Evolutionary conservation across 2,113 vertebrate genomes (phyloP).

Genomic region (Perognathus longimembris): DNA sequence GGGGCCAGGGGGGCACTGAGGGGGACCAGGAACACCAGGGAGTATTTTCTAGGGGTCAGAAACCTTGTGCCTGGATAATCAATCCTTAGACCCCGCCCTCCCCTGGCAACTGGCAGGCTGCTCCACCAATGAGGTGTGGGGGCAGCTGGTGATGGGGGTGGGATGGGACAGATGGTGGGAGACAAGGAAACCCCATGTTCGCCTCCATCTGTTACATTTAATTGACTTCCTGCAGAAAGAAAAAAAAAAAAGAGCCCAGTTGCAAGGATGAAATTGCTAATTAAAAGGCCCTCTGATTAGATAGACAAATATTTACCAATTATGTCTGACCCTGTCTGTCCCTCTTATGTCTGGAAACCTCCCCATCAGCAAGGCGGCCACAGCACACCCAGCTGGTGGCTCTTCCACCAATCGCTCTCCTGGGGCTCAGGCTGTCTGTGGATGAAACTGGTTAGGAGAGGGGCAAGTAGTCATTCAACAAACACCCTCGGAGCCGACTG

Average conservation of each 20-base stretch:
- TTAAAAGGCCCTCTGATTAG: slow-evolving; percentile 90
- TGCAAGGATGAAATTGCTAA: slow-evolving; percentile 88
- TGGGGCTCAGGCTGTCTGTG: background rate
- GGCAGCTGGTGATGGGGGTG: slow-evolving; percentile 45
- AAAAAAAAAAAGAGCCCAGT: slow-evolving; percentile 83
- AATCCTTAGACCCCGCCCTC: background rate
- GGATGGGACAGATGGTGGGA: slow-evolving; percentile 85
- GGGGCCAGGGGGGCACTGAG: background rate
- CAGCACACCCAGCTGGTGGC: slow-evolving; percentile 47
- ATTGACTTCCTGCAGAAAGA: slow-evolving; percentile 88
- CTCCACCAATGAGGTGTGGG: slow-evolving; percentile 53
- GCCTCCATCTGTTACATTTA: slow-evolving; percentile 87
- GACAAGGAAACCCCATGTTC: slow-evolving; percentile 82
- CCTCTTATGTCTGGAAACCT: slow-evolving; percentile 79
- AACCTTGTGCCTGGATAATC: background rate
- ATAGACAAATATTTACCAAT: slow-evolving; percentile 90
- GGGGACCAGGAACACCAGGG: background rate
- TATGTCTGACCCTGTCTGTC: slow-evolving; percentile 83
- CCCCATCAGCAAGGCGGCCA: slow-evolving; percentile 79
- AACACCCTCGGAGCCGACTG: background rate
- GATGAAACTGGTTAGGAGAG: background rate
- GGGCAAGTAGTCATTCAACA: slow-evolving; percentile 48
- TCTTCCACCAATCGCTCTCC: slow-evolving; percentile 9
- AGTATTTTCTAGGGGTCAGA: background rate
- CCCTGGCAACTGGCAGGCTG: slow-evolving; percentile 53